Evolutionary conservation across 2,113 vertebrate species (phyloP), one percentile per base, ranked within the genome.

Genomic region (Egretta garzetta): DNA sequence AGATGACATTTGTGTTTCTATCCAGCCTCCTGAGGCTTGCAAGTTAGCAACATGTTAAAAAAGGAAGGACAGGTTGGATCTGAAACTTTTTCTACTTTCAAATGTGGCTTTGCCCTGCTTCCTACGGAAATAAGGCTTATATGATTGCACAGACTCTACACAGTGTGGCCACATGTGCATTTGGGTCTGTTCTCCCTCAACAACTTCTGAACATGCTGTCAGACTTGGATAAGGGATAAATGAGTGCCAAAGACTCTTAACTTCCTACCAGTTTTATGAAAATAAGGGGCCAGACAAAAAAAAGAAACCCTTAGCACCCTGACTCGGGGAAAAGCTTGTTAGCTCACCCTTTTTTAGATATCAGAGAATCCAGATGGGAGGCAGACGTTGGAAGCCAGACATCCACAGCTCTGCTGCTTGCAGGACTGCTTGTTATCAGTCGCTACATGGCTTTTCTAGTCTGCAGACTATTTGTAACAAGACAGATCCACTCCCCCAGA

Each of bases 291-390:
- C 19, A 71, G 60, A 67, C 17, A 64, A 67, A 56, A 89, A 88
- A 66, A 30, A 84, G 66, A 95, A 96, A 52, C 43, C 56, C 95
- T 63, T 32, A 91, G 49, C 70, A 89, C 43, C 12, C 80, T 82
- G 43, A 80, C 53, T 87, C 32, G 4, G 47, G 27, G 47, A 33
- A 47, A 93, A 84, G 64, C 49, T 56, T 62, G 35, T 88, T 94
- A 91, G 82, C 84, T 68, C 83, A 55, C 30, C 50, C 72, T 37
- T 56, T 89, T 76, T 71, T 55, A 53, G 47, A 1, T 94, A 96
- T 90, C 95, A 53, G 70, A 67, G 73, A 90, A 80, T 49, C 91
- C 96, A 93, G 76, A 89, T 49, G 84, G 80, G 33, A 85, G 52
- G 62, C 89, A 84, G 68, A 75, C 41, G 8, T 71, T 96, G 75